These are phyloP conservation scores for Drosophila rellima DNA, from an alignment of 2,888 invertebrate species.

Conservation along the genomic window DNA sequence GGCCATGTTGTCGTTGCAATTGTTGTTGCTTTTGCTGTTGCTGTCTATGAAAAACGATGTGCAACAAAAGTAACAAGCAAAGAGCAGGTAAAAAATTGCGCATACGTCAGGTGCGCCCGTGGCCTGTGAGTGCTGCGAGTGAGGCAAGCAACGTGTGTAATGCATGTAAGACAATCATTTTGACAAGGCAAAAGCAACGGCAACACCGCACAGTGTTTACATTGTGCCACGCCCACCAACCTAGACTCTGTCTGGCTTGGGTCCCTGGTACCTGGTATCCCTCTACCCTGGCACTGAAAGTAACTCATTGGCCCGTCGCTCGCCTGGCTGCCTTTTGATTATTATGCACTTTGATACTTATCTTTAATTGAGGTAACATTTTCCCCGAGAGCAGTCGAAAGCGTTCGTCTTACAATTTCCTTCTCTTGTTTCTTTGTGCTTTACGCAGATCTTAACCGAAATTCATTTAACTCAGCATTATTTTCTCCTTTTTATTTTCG, in stretches of 20 bases:
- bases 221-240: conserved; percentile 36
- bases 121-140: conserved; percentile 35
- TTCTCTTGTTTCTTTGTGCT: conserved; percentile 28
- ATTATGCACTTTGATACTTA: conserved; percentile 81
- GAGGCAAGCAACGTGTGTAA: conserved; percentile 62
- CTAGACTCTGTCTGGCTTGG: conserved; percentile 35
- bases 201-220: conserved; percentile 42
- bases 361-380: conserved; percentile 79
- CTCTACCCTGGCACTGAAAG: conserved; percentile 15
- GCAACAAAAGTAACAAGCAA: conserved; percentile 70
- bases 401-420: conserved; percentile 27
- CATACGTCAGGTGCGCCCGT: conserved; percentile 73
- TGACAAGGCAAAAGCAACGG: conserved; percentile 54
- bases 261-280: neutral
- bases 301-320: conserved; percentile 69
- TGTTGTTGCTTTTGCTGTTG: conserved; percentile 36
- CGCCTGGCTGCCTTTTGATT: conserved; percentile 76
- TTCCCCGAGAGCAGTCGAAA: conserved; percentile 50
- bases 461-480: conserved; percentile 24
- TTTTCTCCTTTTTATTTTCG: neutral
- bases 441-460: conserved; percentile 48
- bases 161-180: conserved; percentile 80
- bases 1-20: conserved; percentile 39
- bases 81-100: conserved; percentile 70
- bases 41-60: conserved; percentile 75